Evolutionary conservation across 2,797 vertebrate genomes (phyloP).

Genomic region (Rhinophrynus dorsalis): DNA sequence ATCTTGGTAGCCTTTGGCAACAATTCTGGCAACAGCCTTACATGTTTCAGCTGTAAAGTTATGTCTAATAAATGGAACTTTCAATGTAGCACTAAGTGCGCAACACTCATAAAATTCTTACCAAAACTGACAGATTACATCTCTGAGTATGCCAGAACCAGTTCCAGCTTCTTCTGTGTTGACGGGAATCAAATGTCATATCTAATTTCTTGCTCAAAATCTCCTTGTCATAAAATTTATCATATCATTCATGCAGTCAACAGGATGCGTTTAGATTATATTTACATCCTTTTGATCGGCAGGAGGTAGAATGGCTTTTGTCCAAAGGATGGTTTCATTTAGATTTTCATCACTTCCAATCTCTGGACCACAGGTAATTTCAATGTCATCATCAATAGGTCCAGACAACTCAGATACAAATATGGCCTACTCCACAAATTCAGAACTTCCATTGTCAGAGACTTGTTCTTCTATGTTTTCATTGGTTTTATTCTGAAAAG

Average conservation of each 20-base stretch:
- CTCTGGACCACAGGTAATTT: no score
- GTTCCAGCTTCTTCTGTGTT: constrained; percentile 38
- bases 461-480: no score
- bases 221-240: background rate
- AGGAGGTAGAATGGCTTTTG: no score
- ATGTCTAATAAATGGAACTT: background rate
- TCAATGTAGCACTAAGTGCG: background rate
- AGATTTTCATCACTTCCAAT: no score
- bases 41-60: background rate
- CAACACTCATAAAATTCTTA: background rate
- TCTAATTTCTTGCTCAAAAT: background rate
- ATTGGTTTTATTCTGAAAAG: no score
- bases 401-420: no score
- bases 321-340: no score
- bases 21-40: background rate
- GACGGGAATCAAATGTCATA: constrained; percentile 27
- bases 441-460: no score
- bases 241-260: background rate
- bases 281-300: no score
- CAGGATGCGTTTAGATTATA: background rate
- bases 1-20: background rate
- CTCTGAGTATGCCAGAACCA: constrained; percentile 39
- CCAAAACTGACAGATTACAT: constrained; percentile 37
- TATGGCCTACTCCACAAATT: no score
- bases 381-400: no score